Conservation (phyloP, 2,797 vertebrate species). For the Chiloscyllium punctatum region DNA sequence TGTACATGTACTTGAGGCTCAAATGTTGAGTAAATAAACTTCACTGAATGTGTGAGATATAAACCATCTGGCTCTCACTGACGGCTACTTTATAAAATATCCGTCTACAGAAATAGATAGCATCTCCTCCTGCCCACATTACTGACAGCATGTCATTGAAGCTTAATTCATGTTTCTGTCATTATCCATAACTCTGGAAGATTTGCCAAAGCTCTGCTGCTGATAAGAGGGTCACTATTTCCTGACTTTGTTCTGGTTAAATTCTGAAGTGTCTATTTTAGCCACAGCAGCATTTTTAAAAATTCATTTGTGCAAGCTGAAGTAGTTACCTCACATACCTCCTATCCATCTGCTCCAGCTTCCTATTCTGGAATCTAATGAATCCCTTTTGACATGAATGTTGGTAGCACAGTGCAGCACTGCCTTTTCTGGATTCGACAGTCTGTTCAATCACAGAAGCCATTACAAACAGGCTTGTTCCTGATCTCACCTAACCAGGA, state of each 20-base stretch:
- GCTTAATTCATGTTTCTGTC: not conserved
- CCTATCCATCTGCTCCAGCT: too few relatives aligned
- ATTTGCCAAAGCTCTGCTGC: not conserved
- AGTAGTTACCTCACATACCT: not conserved
- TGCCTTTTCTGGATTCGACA: not conserved
- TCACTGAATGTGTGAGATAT: not conserved
- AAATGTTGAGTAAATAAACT: not conserved
- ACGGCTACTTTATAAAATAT: not conserved
- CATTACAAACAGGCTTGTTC: not conserved
- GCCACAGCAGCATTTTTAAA: not conserved
- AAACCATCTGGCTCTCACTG: not conserved
- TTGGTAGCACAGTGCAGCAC: not conserved
- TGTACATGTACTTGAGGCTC: not conserved
- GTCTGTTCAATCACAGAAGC: not conserved
- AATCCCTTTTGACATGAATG: not conserved
- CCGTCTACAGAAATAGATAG: not conserved
- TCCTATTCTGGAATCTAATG: not conserved
- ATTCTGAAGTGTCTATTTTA: not conserved
- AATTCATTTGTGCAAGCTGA: not conserved
- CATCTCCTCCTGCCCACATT: not conserved
- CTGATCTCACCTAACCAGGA: not conserved
- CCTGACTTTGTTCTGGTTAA: slow-evolving; percentile 26
- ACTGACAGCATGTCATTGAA: not conserved
- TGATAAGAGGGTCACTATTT: not conserved
- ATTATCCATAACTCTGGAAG: not conserved